Evolutionary conservation across 2,888 invertebrate genomes (phyloP), one percentile per base, ranked within the genome.

Genomic region (Chaetogeoica ovagalla): DNA sequence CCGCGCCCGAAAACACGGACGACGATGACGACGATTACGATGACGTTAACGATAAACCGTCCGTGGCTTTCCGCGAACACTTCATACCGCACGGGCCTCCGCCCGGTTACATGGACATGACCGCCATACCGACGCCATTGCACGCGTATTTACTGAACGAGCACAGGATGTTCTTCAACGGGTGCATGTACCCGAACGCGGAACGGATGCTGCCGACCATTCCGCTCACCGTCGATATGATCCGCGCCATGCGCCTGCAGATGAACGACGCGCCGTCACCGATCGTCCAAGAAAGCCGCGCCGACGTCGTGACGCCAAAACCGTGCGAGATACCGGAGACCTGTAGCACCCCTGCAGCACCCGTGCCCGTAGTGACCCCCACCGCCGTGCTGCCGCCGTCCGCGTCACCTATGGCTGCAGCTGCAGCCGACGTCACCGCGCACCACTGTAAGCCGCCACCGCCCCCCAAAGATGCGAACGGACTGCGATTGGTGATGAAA

Each of bases 401-500:
- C 23, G 43, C 63, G 13, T 0, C 17, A 63, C n/a, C 74, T n/a
- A 65, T 19, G 73, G 72, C 13, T 57, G 66, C 30, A 73, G 79
- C 63, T 73, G 83, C 11, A 81, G 83, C 60, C 82, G 83, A 55
- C n/a, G 92, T 93, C 0, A 91, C 92, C 72, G 92, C 72, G 85
- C 87, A 65, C 89, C 89, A 82, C 43, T 9, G 30, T 4, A 30
- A 30, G 30, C 30, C 30, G 4, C 30, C 30, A 30, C 30, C 8
- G 15, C 48, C 48, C 81, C 69, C 59, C 11, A 79, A 71, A 11
- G 79, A 79, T 23, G 15, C 39, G 7, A 79, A 79, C 43, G 79
- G 79, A 2, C 43, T 94, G 0, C 94, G 94, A 86, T 94, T 95
- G 94, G 94, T 95, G 0, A 93, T 95, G 77, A 95, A 95, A 86